phyloP scores from a whole-genome alignment of 35 echinoderm and acorn worm genomes.

The Ophiothrix spiculata region DNA sequence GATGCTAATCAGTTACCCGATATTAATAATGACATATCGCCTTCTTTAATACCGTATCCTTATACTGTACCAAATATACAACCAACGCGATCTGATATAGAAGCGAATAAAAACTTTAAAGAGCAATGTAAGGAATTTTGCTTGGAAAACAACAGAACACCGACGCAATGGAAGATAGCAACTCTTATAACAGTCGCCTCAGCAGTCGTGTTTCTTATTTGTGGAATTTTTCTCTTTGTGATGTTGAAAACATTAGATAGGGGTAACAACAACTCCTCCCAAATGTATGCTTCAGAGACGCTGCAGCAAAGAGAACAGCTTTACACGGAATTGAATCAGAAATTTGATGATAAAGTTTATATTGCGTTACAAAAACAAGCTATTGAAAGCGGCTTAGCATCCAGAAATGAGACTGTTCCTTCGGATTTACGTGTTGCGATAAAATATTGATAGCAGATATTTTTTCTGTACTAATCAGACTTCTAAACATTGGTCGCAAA shows the following conservation, averaged over 20 bases:
- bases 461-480: too few species aligned
- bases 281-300: neutral
- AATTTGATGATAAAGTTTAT: conserved; percentile 12
- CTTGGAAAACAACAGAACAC: neutral
- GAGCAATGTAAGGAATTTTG: neutral
- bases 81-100: neutral
- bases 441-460: conserved; percentile 6
- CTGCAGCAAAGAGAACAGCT: neutral
- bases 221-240: neutral
- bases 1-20: neutral
- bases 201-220: neutral
- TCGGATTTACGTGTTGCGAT: neutral
- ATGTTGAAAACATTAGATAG: neutral
- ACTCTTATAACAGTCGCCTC: neutral
- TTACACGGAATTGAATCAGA: conserved; percentile 3
- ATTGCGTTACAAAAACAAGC: neutral
- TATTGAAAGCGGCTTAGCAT: neutral
- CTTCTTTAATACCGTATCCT: neutral
- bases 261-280: neutral
- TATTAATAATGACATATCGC: too few species aligned
- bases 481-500: too few species aligned
- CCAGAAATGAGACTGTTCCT: neutral
- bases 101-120: neutral
- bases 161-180: neutral
- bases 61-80: neutral